Percentiles rank a stretch among this genome's conserved stretches.
Conservation (phyloP, 2,797 vertebrate species). For the Peromyscus eremicus region DNA sequence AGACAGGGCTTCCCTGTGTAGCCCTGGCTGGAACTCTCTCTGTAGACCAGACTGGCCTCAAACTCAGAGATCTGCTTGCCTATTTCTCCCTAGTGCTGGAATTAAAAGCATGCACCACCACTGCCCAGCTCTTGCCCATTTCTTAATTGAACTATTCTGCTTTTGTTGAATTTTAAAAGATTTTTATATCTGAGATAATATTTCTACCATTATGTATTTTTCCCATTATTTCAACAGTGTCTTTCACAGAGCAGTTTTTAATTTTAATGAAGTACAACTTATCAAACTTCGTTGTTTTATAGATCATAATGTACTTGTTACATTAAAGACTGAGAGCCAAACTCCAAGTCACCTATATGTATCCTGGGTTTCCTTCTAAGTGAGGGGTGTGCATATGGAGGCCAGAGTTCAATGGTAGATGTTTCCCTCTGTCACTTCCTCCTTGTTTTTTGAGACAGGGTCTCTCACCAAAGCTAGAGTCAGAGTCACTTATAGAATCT, state of each 20-base stretch:
- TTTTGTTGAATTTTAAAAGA: background rate
- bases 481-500: background rate
- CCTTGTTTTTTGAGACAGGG: background rate
- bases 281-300: background rate
- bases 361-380: background rate
- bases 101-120: no score
- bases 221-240: background rate
- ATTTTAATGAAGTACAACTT: background rate
- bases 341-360: background rate
- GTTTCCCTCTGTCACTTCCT: background rate
- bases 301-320: background rate
- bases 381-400: no score
- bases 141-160: background rate
- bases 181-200: background rate
- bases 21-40: background rate
- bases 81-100: no score
- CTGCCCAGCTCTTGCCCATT: background rate
- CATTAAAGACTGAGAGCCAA: background rate
- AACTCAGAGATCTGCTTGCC: no score
- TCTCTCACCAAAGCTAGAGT: background rate
- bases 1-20: background rate
- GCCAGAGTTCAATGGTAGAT: background rate
- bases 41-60: no score
- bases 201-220: background rate
- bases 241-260: background rate